Base-by-base conservation (phyloP, 2,113 vertebrate species). In the Pangasianodon gigas region DNA sequence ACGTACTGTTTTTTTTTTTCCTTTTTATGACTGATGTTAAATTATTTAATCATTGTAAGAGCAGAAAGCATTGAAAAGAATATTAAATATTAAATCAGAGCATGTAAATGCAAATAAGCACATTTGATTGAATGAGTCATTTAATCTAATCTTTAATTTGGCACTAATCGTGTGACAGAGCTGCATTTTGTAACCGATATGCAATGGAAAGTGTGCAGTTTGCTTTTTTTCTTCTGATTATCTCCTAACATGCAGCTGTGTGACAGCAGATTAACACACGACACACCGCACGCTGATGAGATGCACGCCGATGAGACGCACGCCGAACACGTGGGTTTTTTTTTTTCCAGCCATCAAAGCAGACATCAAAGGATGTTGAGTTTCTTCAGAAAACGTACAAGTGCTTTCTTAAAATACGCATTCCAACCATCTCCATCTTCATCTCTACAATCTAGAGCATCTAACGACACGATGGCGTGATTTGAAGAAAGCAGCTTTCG, bases 311-410 rank as follows among this genome's bases (percentile, higher is more conserved):
- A 48, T 37, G 37, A 37, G 37, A 37, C 37, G 37, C 37, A 37
- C 1, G 41, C 74, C 16, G 7, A 48, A 81, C 79, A 52, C 13
- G 48, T 7, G 24, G 77, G 48, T 32, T 54, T 54, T 54, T 51
- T 52, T n/a, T n/a, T 37, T 37, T 37, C 37, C 37, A 37, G 37
- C 37, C 37, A 37, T 37, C 37, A 37, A 37, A 37, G 37, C 37
- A 37, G 14, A 81, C 48, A 81, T 84, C 54, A 84, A 84, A 84
- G 56, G 19, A 44, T 44, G 82, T 7, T 16, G 18, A 10, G 81
- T 84, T 84, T 84, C 56, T 37, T 60, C 56, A 60, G 82, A 84
- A 82, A 37, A 80, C 1, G 77, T 51, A 51, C 77, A 51, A 56
- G 8, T 24, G n/a, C 80, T 1, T 56, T 83, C 16, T 37, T 19